Evolutionary conservation across 2,888 invertebrate species (phyloP).

Genomic region (Xestia sexstrigata): DNA sequence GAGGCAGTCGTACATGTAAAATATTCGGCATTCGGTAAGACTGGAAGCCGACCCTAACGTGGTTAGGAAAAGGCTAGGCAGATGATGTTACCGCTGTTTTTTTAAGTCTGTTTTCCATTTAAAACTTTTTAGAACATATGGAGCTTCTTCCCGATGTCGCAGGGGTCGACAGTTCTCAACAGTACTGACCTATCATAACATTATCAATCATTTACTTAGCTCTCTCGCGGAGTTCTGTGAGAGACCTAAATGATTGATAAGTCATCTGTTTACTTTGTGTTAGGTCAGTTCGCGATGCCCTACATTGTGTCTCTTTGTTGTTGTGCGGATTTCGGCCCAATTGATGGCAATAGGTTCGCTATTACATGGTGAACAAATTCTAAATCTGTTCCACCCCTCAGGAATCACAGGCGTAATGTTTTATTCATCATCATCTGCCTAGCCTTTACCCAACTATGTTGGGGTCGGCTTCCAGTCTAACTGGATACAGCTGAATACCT

Average conservation of each 20-base stretch:
- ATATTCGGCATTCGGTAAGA: no score
- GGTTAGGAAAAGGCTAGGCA: no score
- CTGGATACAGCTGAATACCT: no score
- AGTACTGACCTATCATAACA: neutral
- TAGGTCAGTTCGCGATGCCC: neutral
- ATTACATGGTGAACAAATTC: neutral
- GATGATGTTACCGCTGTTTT: neutral
- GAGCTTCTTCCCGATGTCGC: neutral
- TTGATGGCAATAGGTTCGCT: neutral
- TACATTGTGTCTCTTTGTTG: neutral
- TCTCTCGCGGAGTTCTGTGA: neutral
- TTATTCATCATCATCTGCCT: no score
- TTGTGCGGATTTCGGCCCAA: neutral
- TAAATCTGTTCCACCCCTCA: no score
- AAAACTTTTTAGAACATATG: neutral
- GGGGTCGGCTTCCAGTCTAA: no score
- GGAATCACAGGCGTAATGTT: no score
- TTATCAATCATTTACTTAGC: slow-evolving; percentile 1
- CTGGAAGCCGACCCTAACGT: no score
- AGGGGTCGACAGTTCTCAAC: neutral
- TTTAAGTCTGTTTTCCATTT: neutral
- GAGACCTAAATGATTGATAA: slow-evolving; percentile 5
- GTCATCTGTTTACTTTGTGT: neutral
- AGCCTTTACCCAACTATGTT: no score
- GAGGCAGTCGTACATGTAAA: no score